Percentiles rank a stretch among this genome's conserved stretches.
These are phyloP conservation scores for Rallus crepitans DNA, from an alignment of 2,797 vertebrate genomes.

Conservation along the genomic window DNA sequence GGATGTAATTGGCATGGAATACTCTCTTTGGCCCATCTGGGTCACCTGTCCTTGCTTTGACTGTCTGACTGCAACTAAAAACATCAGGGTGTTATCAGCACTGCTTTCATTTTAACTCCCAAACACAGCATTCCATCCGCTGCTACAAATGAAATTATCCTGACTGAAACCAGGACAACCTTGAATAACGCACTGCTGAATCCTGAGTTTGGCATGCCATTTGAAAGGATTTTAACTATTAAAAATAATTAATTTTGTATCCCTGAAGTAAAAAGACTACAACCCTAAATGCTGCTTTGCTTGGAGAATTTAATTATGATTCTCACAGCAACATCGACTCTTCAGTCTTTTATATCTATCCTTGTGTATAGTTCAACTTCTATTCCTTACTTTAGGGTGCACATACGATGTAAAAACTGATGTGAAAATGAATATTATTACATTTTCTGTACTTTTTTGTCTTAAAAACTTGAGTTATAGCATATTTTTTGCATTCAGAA, in stretches of 20 bases:
- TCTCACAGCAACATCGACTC: neutral
- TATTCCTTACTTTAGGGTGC: neutral
- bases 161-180: no score
- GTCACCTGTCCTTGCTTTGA: no score
- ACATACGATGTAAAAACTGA: neutral
- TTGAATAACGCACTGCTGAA: neutral
- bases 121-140: no score
- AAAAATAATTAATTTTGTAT: neutral
- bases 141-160: no score
- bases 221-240: neutral
- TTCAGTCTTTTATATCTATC: neutral
- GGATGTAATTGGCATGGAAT: no score
- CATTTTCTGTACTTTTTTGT: neutral
- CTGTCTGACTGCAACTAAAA: no score
- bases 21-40: no score
- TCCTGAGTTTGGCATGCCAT: neutral
- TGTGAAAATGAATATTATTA: neutral
- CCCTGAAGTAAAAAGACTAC: neutral
- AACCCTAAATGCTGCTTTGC: neutral
- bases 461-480: neutral
- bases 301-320: neutral
- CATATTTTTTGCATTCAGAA: neutral
- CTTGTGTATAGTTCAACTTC: neutral
- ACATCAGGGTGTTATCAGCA: no score
- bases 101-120: no score